Evolutionary conservation across 2,888 invertebrate species (phyloP).

Genomic region (Gortyna flavago): DNA sequence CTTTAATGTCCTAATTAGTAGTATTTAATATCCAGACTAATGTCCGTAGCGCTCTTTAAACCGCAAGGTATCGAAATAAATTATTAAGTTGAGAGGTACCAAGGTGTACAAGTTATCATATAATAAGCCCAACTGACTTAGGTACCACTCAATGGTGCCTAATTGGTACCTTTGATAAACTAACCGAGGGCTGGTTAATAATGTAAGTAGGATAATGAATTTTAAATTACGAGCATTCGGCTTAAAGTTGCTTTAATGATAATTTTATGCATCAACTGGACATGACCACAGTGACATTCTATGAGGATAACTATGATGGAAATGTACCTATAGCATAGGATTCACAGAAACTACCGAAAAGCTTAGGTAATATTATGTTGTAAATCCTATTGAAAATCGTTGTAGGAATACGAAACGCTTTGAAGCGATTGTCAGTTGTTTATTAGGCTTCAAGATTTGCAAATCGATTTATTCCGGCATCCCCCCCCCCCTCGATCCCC

Average conservation of each 20-base stretch:
- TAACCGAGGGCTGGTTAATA: not conserved
- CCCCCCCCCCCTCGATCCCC: no score
- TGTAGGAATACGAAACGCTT: not conserved
- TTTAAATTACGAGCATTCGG: not conserved
- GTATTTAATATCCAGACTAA: not conserved
- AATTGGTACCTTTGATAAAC: constrained; percentile 8
- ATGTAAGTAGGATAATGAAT: constrained; percentile 20
- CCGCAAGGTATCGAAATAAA: not conserved
- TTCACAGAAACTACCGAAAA: not conserved
- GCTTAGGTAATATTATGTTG: no score
- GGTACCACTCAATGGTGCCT: constrained; percentile 5
- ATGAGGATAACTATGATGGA: no score
- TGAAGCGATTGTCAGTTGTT: not conserved
- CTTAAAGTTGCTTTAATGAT: not conserved
- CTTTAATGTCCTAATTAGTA: not conserved
- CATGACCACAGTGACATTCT: not conserved
- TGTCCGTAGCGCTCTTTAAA: not conserved
- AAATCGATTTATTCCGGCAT: no score
- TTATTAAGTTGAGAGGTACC: not conserved
- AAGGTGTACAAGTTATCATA: constrained; percentile 12
- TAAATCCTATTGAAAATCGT: not conserved
- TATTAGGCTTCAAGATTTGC: not conserved
- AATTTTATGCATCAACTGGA: not conserved
- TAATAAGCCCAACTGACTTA: not conserved
- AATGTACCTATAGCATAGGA: not conserved